A percentile compares a stretch with the other conserved stretches of the same genome.
Evolutionary conservation across 92 coral and sea anemone genomes (phyloP).

Genomic region (Palythoa grandiflora): DNA sequence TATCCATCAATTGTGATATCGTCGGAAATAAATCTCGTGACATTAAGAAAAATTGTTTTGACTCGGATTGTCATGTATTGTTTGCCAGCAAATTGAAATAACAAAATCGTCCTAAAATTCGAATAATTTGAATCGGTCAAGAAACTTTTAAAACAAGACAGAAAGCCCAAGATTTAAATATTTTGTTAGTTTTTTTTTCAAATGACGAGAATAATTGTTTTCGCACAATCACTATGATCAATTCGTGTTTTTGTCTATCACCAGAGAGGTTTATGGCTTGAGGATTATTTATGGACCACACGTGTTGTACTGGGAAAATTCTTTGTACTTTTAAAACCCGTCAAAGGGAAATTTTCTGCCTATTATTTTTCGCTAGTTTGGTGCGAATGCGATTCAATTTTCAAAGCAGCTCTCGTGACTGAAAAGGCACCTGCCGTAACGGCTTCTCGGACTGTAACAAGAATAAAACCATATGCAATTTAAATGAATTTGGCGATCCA

Average conservation of each 20-base stretch:
- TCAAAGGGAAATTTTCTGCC: not conserved
- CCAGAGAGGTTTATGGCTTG: constrained; percentile 14
- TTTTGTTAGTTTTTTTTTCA: not conserved
- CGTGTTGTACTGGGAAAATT: constrained; percentile 17
- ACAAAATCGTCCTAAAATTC: not conserved
- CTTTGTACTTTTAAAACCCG: not conserved
- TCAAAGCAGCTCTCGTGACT: not conserved
- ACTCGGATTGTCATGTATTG: not conserved
- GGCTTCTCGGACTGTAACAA: not conserved
- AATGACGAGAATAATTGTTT: not conserved
- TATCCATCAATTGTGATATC: not conserved
- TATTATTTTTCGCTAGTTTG: not conserved
- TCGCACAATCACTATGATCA: constrained; percentile 6
- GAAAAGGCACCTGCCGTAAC: not conserved
- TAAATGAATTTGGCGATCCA: constrained; percentile 20
- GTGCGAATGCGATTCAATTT: not conserved
- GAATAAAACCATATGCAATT: constrained; percentile 14
- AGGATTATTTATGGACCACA: constrained; percentile 37
- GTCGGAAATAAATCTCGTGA: constrained; percentile 31
- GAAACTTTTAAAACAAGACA: not conserved
- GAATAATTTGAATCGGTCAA: not conserved
- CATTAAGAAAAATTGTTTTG: constrained; percentile 37
- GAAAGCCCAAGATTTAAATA: not conserved
- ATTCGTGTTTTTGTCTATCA: constrained; percentile 27
- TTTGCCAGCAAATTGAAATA: constrained; percentile 6